These are phyloP conservation scores for Perdita meconis DNA, from an alignment of 2,888 invertebrate species.

Conservation along the genomic window DNA sequence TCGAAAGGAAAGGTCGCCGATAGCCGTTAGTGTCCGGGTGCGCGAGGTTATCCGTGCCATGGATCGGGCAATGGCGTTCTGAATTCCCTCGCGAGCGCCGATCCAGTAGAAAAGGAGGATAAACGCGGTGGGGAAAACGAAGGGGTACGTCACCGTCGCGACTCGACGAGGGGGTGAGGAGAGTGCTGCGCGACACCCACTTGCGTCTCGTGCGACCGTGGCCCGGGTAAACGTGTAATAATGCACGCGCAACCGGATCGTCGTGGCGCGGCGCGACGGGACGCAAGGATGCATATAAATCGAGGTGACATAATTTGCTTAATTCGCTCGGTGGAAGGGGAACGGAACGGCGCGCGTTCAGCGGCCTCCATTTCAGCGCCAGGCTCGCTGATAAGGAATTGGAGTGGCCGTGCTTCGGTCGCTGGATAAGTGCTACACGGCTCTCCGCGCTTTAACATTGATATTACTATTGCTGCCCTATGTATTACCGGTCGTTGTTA, in stretches of 20 bases:
- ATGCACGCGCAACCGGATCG: slow-evolving; percentile 53
- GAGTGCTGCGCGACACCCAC: slow-evolving; percentile 52
- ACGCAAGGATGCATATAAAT: slow-evolving; percentile 59
- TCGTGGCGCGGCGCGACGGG: slow-evolving; percentile 23
- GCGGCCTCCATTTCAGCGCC: slow-evolving; percentile 16
- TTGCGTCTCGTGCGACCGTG: slow-evolving; percentile 57
- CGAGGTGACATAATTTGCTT: slow-evolving; percentile 56
- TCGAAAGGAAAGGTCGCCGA: slow-evolving; percentile 63
- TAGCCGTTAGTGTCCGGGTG: slow-evolving; percentile 67
- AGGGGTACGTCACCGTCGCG: slow-evolving; percentile 29
- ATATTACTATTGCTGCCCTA: too few relatives aligned
- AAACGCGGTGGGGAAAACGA: slow-evolving; percentile 36
- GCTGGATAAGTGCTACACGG: slow-evolving; percentile 1
- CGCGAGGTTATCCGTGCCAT: slow-evolving; percentile 69
- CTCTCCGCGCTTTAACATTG: background rate
- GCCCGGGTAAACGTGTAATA: slow-evolving; percentile 56
- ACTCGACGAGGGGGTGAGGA: background rate
- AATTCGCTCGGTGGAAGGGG: slow-evolving; percentile 45
- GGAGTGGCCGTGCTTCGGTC: slow-evolving; percentile 28
- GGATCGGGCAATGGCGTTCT: slow-evolving; percentile 65
- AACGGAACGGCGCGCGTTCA: slow-evolving; percentile 5
- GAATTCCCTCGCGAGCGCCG: slow-evolving; percentile 64
- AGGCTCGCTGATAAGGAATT: slow-evolving; percentile 30
- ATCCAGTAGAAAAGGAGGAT: slow-evolving; percentile 54
- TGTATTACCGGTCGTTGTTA: too few relatives aligned